phyloP scores from a whole-genome alignment of 2,113 vertebrate genomes.

The Synchiropus splendidus region DNA sequence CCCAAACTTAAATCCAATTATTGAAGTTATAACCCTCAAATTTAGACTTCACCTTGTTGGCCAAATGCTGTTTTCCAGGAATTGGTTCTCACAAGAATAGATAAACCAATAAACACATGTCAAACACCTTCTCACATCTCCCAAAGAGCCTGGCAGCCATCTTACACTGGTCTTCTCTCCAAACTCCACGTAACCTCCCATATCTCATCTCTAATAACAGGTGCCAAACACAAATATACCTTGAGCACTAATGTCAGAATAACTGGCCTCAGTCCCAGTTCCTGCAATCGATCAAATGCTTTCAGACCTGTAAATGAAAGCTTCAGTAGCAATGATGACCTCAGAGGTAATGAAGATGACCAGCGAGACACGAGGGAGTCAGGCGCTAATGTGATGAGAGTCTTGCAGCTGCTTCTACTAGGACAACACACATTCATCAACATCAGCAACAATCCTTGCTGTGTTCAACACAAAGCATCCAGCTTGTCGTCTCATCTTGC shows the following conservation, averaged over 20 bases:
- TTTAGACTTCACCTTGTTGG: not conserved
- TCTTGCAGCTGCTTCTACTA: conserved; percentile 25
- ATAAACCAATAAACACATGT: not conserved
- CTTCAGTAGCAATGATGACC: conserved; percentile 37
- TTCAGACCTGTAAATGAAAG: conserved; percentile 50
- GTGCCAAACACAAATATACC: conserved; percentile 25
- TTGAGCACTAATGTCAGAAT: conserved; percentile 9
- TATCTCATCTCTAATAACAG: conserved; percentile 32
- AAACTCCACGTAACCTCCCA: not conserved
- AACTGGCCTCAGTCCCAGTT: conserved; percentile 24
- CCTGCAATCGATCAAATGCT: conserved; percentile 44
- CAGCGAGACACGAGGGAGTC: conserved; percentile 33
- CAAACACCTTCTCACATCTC: not conserved
- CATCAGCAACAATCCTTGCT: too few species aligned
- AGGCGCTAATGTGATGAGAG: conserved; percentile 42
- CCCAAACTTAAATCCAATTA: too few species aligned
- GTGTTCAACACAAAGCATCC: too few species aligned
- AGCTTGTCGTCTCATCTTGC: too few species aligned
- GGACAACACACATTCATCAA: too few species aligned
- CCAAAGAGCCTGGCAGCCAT: not conserved
- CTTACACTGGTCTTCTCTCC: too few species aligned
- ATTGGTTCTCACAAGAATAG: not conserved
- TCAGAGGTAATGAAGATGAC: conserved; percentile 49
- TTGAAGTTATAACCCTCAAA: too few species aligned
- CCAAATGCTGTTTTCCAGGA: not conserved